Conservation (phyloP, 2,888 invertebrate genomes). For the Rhodophaea formosa region DNA sequence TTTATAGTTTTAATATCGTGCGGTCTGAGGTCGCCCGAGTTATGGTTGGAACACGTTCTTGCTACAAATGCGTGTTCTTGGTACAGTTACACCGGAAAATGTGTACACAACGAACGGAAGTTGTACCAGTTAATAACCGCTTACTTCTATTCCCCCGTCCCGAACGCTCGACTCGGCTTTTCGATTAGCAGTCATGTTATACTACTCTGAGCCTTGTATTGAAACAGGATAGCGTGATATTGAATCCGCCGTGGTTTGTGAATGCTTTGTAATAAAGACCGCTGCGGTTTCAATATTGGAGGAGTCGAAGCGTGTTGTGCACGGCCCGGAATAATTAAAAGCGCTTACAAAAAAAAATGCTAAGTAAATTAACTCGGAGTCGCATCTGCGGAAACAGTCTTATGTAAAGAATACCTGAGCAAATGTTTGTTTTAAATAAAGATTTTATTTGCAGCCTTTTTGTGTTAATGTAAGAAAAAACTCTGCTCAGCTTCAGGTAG, state of each 20-base stretch:
- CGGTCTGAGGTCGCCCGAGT: conserved; percentile 59
- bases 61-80: conserved; percentile 60
- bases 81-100: conserved; percentile 39
- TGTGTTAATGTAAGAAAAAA: conserved; percentile 56
- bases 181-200: conserved; percentile 26
- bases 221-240: conserved; percentile 24
- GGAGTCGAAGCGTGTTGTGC: conserved; percentile 26
- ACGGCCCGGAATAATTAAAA: conserved; percentile 35
- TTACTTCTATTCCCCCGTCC: conserved; percentile 33
- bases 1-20: conserved; percentile 80
- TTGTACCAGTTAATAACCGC: conserved; percentile 43
- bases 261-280: conserved; percentile 27
- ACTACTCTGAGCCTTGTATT: conserved; percentile 22
- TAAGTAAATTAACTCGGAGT: conserved; percentile 35
- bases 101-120: conserved; percentile 40
- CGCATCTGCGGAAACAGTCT: conserved; percentile 36
- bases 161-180: conserved; percentile 24
- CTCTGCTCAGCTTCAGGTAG: conserved; percentile 54
- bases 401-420: conserved; percentile 39
- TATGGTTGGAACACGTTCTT: conserved; percentile 60
- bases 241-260: conserved; percentile 23
- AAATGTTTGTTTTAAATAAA: conserved; percentile 55
- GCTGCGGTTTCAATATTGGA: conserved; percentile 40
- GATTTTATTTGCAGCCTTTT: conserved; percentile 55
- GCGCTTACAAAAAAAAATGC: conserved; percentile 30